Evolutionary conservation across 2,888 invertebrate species (phyloP).

Genomic region (Panzeria rudis): DNA sequence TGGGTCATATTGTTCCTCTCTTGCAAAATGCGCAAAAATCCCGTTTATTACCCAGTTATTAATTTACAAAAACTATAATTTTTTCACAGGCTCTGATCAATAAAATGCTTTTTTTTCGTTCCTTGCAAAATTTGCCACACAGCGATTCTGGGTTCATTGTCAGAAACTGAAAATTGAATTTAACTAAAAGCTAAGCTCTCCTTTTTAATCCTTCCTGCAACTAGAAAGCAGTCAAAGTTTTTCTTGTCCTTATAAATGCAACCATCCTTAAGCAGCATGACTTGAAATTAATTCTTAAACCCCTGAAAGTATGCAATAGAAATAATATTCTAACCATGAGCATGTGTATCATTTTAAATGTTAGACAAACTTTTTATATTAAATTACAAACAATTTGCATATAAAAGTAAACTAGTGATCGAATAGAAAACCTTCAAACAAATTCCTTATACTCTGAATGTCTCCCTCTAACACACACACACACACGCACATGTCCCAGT

Average conservation of each 20-base stretch:
- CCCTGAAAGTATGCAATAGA: conserved; percentile 30
- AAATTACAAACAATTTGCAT: conserved; percentile 70
- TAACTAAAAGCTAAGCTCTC: too few relatives aligned
- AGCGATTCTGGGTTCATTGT: too few relatives aligned
- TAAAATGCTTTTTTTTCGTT: too few relatives aligned
- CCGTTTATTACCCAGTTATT: too few relatives aligned
- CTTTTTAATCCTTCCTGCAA: not conserved
- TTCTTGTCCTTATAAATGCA: not conserved
- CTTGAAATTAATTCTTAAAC: conserved; percentile 10
- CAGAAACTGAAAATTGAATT: too few relatives aligned
- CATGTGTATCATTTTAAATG: conserved; percentile 44
- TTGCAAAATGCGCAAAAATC: too few relatives aligned
- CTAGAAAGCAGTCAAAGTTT: not conserved
- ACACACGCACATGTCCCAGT: too few relatives aligned
- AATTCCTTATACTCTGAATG: not conserved
- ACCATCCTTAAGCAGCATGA: conserved; percentile 2
- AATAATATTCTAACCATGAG: not conserved
- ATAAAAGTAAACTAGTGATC: conserved; percentile 51
- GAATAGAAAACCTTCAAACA: conserved; percentile 30
- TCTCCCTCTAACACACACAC: not conserved
- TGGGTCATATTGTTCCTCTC: too few relatives aligned
- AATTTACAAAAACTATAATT: too few relatives aligned
- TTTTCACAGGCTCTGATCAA: too few relatives aligned
- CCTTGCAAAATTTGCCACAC: too few relatives aligned
- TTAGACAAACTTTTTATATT: conserved; percentile 64